These are phyloP conservation scores for Phyto melanocephala DNA, from an alignment of 2,888 invertebrate species.

Conservation along the genomic window DNA sequence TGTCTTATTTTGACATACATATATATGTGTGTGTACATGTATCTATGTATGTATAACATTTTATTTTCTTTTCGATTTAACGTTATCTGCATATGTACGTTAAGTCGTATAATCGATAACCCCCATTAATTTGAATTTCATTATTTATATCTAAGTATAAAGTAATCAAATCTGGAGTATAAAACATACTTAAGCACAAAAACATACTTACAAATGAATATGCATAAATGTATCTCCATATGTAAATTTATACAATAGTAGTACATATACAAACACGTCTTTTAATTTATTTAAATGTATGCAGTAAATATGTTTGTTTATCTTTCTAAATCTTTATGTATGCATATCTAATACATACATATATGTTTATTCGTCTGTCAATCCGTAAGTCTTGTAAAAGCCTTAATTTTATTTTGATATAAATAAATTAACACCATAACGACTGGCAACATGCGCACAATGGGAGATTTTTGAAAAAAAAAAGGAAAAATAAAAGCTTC, in stretches of 20 bases:
- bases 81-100: too few species aligned
- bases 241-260: not conserved
- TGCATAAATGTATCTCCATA: not conserved
- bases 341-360: not conserved
- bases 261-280: not conserved
- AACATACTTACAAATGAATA: not conserved
- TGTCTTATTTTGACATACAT: too few species aligned
- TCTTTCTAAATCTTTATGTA: not conserved
- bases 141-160: not conserved
- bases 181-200: not conserved
- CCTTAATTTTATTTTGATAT: constrained; percentile 32
- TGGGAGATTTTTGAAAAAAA: not conserved
- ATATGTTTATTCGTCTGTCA: not conserved
- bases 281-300: constrained; percentile 25
- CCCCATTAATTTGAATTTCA: not conserved
- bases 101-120: too few species aligned
- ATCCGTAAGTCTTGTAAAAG: not conserved
- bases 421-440: constrained; percentile 57
- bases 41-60: too few species aligned
- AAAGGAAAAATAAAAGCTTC: too few species aligned
- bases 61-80: too few species aligned
- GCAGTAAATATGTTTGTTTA: not conserved
- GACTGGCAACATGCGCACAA: not conserved
- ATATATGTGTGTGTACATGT: too few species aligned
- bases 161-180: not conserved